These are phyloP conservation scores for Herminia tarsipennalis DNA, from an alignment of 2,888 invertebrate genomes.

Conservation along the genomic window DNA sequence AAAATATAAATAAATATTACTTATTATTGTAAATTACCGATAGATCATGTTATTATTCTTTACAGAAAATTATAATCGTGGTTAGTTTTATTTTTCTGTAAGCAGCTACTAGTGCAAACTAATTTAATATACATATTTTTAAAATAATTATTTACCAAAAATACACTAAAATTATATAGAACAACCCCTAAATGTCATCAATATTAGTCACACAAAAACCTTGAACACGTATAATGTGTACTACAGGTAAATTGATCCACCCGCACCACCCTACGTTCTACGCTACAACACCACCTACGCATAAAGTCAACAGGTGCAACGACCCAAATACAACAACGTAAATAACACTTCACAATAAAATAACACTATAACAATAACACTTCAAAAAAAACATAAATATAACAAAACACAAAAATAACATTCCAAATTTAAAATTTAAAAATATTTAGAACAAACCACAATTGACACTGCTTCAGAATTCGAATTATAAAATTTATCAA, in stretches of 20 bases:
- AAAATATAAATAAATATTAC: too few species aligned
- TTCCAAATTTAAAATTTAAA: conserved; percentile 8
- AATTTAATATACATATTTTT: too few species aligned
- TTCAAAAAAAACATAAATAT: background rate
- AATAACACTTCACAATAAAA: conserved; percentile 5
- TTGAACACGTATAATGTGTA: background rate
- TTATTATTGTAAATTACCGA: too few species aligned
- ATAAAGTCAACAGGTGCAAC: conserved; percentile 58
- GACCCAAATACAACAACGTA: conserved; percentile 42
- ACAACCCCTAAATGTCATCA: background rate
- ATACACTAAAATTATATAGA: too few species aligned
- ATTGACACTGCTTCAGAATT: conserved; percentile 6
- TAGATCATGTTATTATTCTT: too few species aligned
- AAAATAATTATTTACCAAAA: too few species aligned
- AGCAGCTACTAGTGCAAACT: too few species aligned
- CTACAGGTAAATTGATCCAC: conserved; percentile 25
- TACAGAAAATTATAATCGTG: too few species aligned
- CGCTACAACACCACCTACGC: conserved; percentile 48
- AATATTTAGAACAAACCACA: conserved; percentile 1
- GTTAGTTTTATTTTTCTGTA: too few species aligned
- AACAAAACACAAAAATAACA: background rate
- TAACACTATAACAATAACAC: conserved; percentile 12
- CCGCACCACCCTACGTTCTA: conserved; percentile 37
- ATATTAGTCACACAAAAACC: conserved; percentile 2
- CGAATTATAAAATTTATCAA: conserved; percentile 7